Base-by-base conservation (phyloP, 2,113 vertebrate species). In the Pleuronectes platessa region DNA sequence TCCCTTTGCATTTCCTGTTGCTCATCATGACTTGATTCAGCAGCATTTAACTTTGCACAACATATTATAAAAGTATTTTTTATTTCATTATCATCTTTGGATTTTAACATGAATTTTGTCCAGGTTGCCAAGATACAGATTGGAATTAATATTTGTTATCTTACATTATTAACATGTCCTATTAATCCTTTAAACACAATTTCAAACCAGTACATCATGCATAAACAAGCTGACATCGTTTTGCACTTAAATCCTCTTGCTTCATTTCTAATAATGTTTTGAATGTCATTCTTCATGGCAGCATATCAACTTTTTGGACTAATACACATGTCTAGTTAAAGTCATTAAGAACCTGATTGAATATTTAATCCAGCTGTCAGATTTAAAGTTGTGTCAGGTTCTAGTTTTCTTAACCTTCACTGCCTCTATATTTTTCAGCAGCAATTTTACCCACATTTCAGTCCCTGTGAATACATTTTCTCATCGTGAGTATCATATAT, bases 371-470 rank as follows among this genome's bases (percentile, higher is more conserved):
- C 37, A 20, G 45, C 49, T 61, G 73, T 61, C 78, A 80, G 65
- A 37, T 84, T 71, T 74, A 23, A 68, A 77, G 62, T 23, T 47
- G 59, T 42, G 17, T 82, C 71, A 83, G 59, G 60, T 82, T 76
- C 55, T 82, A 55, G 82, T 61, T 79, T 78, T 90, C 84, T 78
- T 88, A 88, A 89, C 86, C 86, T 94, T 92, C 86, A 82, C 70
- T 85, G 23, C 5, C 15, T 45, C 10, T 59, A 85, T 90, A 87
- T 87, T 91, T 91, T 91, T 91, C 85, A 92, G 83, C 89, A 90
- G 88, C 88, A 81, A 81, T 90, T 92, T 95, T 93, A 87, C 86
- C 78, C 71, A 85, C 69, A 88, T 92, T 91, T 71, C 77, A 84
- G 71, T 84, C 56, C 75, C 62, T 1, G 51, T 74, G 82, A 92